A percentile compares a stretch with the other conserved stretches of the same genome.
phyloP scores from a whole-genome alignment of 2,888 invertebrate genomes.

The Callimorpha dominula region DNA sequence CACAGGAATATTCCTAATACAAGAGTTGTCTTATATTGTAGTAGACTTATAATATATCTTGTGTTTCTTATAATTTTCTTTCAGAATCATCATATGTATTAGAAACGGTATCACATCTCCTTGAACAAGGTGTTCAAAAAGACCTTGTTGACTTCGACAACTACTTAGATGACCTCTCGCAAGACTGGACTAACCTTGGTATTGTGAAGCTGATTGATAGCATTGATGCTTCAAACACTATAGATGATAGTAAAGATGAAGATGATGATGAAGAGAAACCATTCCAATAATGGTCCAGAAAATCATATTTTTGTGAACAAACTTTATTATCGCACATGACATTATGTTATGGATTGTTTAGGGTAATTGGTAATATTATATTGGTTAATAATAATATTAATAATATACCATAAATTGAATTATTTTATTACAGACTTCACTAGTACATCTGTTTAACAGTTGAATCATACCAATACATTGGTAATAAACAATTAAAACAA shows the following conservation, averaged over 20 bases:
- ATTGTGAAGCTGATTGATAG: slow-evolving; percentile 76
- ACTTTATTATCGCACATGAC: slow-evolving; percentile 6
- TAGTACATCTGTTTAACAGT: background rate
- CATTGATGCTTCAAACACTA: slow-evolving; percentile 63
- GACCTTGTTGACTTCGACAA: slow-evolving; percentile 98
- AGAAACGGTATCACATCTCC: slow-evolving; percentile 89
- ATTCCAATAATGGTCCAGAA: slow-evolving; percentile 34
- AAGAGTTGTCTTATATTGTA: too few relatives aligned
- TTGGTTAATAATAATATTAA: background rate
- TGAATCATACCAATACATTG: background rate
- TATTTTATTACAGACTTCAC: background rate
- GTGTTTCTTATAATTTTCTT: slow-evolving; percentile 28
- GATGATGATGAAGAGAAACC: slow-evolving; percentile 38
- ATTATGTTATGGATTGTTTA: slow-evolving; percentile 23
- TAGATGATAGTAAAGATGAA: slow-evolving; percentile 50
- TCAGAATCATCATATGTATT: slow-evolving; percentile 82
- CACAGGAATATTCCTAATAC: too few relatives aligned
- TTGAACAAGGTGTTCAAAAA: slow-evolving; percentile 91
- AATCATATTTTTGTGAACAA: slow-evolving; percentile 21
- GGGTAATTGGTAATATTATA: slow-evolving; percentile 7
- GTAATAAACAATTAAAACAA: background rate
- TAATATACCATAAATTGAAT: background rate
- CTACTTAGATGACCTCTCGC: slow-evolving; percentile 95
- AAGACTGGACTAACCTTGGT: slow-evolving; percentile 95
- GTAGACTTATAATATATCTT: background rate